Evolutionary conservation across 2,797 vertebrate species (phyloP).

Genomic region (Mycteria americana): DNA sequence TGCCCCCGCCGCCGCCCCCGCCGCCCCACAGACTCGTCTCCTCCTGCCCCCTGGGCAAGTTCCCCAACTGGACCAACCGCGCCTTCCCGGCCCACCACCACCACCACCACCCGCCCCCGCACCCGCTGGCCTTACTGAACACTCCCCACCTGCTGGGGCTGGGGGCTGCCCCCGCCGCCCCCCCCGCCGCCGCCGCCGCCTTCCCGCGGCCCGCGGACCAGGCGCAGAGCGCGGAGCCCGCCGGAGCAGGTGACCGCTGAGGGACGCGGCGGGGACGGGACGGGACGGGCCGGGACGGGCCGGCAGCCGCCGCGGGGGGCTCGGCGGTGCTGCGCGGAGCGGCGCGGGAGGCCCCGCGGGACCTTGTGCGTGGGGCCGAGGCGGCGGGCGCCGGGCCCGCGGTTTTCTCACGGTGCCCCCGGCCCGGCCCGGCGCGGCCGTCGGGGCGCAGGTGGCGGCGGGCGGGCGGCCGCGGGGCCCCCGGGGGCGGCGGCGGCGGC

Average conservation of each 20-base stretch:
- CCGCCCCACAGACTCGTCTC: conserved; percentile 90
- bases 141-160: conserved; percentile 93
- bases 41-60: conserved; percentile 88
- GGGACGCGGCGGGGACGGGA: background rate
- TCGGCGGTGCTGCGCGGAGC: background rate
- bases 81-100: conserved; percentile 85
- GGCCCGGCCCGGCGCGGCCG: conserved; percentile 79
- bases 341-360: background rate
- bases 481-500: background rate
- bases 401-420: conserved; percentile 76
- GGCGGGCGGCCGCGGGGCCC: background rate
- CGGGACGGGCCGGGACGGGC: background rate
- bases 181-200: conserved; percentile 76
- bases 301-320: background rate
- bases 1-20: conserved; percentile 70
- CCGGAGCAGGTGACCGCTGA: conserved; percentile 89
- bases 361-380: conserved; percentile 65
- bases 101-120: conserved; percentile 75
- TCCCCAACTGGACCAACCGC: conserved; percentile 91
- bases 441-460: background rate
- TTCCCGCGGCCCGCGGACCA: conserved; percentile 88
- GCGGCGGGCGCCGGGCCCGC: conserved; percentile 79
- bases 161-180: conserved; percentile 79
- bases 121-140: conserved; percentile 91
- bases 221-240: conserved; percentile 83